phyloP scores from a whole-genome alignment of 92 coral and sea anemone species.

The Porites divaricata region DNA sequence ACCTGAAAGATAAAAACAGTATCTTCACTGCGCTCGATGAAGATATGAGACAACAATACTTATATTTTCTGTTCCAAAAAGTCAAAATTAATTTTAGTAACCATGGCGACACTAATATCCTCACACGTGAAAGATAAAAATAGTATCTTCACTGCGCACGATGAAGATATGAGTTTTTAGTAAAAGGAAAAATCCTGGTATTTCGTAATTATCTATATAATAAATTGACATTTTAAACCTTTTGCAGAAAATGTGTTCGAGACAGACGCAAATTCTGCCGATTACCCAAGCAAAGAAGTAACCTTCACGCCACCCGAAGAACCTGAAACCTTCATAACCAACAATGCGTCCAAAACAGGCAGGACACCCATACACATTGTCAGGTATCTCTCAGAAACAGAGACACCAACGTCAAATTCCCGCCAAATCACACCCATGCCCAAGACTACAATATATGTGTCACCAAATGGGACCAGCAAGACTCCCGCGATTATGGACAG shows the following conservation, averaged over 20 bases:
- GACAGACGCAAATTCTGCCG: neutral
- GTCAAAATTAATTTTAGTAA: too few species aligned
- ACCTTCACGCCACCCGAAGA: constrained; percentile 30
- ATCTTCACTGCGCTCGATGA: too few species aligned
- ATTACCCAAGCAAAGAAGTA: neutral
- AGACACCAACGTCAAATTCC: constrained; percentile 77
- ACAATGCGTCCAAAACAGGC: constrained; percentile 35
- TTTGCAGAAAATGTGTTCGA: constrained; percentile 16
- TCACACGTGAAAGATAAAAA: too few species aligned
- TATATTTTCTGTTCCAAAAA: too few species aligned
- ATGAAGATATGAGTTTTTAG: too few species aligned
- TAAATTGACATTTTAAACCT: neutral
- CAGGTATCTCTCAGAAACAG: constrained; percentile 58
- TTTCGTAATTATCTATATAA: too few species aligned
- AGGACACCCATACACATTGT: constrained; percentile 57
- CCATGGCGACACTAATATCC: too few species aligned
- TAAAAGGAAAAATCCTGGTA: too few species aligned
- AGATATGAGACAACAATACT: too few species aligned
- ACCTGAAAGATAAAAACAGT: too few species aligned
- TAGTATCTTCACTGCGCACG: too few species aligned
- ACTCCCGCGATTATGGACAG: constrained; percentile 31
- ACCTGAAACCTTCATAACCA: neutral
- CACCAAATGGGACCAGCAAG: constrained; percentile 38
- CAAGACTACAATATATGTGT: constrained; percentile 70
- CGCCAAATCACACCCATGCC: constrained; percentile 72